Evolutionary conservation across 2,113 vertebrate genomes (phyloP).

Genomic region (Oryzias celebensis): DNA sequence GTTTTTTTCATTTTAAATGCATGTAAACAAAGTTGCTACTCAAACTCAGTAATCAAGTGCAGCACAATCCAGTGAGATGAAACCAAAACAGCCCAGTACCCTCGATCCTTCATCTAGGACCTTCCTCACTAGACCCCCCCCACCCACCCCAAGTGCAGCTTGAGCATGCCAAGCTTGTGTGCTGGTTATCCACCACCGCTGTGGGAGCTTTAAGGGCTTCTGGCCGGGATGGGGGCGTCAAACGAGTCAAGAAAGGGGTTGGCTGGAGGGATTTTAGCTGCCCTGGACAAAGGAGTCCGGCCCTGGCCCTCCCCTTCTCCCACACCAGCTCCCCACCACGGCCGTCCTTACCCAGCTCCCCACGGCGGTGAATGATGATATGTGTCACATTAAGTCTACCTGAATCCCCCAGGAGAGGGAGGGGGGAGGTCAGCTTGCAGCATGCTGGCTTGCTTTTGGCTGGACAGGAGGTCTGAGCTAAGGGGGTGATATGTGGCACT

Average conservation of each 20-base stretch:
- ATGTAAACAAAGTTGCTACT: slow-evolving; percentile 75
- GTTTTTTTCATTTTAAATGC: slow-evolving; percentile 36
- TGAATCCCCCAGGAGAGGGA: slow-evolving; percentile 41
- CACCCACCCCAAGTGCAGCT: slow-evolving; percentile 48
- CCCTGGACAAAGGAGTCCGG: slow-evolving; percentile 74
- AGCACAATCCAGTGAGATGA: slow-evolving; percentile 69
- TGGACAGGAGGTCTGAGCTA: slow-evolving; percentile 64
- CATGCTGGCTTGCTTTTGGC: slow-evolving; percentile 55
- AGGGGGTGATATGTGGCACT: slow-evolving; percentile 68
- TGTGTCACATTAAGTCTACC: slow-evolving; percentile 73
- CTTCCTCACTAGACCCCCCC: slow-evolving; percentile 47
- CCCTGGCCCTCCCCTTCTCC: slow-evolving; percentile 59
- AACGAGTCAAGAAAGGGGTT: slow-evolving; percentile 48
- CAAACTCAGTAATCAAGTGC: slow-evolving; percentile 62
- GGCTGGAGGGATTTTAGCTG: slow-evolving; percentile 79
- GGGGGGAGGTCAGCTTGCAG: slow-evolving; percentile 60
- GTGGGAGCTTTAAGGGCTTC: slow-evolving; percentile 43
- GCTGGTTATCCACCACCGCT: slow-evolving; percentile 72
- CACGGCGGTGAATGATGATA: slow-evolving; percentile 69
- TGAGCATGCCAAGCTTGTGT: slow-evolving; percentile 62
- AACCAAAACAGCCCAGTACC: slow-evolving; percentile 55
- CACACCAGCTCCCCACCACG: slow-evolving; percentile 43
- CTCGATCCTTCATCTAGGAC: slow-evolving; percentile 55
- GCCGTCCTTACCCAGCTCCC: slow-evolving; percentile 55
- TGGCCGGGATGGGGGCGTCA: slow-evolving; percentile 31